Conservation (phyloP, 2,888 invertebrate species). For the Ennomos fuscantarius region DNA sequence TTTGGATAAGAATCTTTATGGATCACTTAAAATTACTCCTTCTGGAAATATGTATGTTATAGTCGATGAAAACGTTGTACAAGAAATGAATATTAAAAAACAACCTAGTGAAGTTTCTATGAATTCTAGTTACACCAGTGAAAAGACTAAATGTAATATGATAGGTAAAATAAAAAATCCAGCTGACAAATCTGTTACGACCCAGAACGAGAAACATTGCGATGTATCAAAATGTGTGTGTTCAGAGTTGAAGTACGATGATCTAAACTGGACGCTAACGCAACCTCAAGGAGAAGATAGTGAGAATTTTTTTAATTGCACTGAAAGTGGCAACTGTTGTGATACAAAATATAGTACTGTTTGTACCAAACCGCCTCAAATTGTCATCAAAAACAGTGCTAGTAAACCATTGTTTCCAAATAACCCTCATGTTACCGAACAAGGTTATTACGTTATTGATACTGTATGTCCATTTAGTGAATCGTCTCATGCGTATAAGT, state of each 20-base stretch:
- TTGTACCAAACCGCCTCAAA: slow-evolving; percentile 36
- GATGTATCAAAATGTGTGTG: slow-evolving; percentile 53
- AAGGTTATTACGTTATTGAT: slow-evolving; percentile 46
- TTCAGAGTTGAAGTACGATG: slow-evolving; percentile 31
- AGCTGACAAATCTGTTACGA: slow-evolving; percentile 51
- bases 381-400: slow-evolving; percentile 47
- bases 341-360: not conserved
- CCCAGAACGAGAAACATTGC: slow-evolving; percentile 45
- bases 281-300: slow-evolving; percentile 7
- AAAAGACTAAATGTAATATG: slow-evolving; percentile 30
- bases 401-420: slow-evolving; percentile 30
- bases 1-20: slow-evolving; percentile 42
- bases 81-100: slow-evolving; percentile 33
- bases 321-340: slow-evolving; percentile 12
- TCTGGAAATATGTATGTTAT: slow-evolving; percentile 62
- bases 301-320: slow-evolving; percentile 12
- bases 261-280: not conserved
- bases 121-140: slow-evolving; percentile 5
- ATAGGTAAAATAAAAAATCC: slow-evolving; percentile 38
- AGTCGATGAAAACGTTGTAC: slow-evolving; percentile 48
- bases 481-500: not conserved
- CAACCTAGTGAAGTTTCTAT: not conserved
- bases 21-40: slow-evolving; percentile 58
- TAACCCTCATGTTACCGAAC: slow-evolving; percentile 30
- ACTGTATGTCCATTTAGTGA: slow-evolving; percentile 40